Percentiles rank a stretch among this genome's conserved stretches.
Conservation (phyloP, 2,113 vertebrate species). For the Sprattus sprattus region DNA sequence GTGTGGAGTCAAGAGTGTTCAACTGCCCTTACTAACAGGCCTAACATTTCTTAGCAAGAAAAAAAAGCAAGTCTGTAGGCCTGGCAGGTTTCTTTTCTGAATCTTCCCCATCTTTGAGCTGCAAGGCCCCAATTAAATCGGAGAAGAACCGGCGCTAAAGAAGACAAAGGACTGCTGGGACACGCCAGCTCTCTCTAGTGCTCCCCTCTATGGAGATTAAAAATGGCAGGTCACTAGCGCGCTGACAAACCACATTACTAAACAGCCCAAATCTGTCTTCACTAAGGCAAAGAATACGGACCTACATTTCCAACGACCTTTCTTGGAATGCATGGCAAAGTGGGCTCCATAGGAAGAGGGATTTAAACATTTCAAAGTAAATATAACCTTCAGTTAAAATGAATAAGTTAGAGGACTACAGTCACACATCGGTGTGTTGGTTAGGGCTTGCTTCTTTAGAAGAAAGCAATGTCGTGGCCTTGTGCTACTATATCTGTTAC, state of each 20-base stretch:
- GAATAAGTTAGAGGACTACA: background rate
- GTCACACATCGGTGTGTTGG: background rate
- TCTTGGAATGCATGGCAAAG: background rate
- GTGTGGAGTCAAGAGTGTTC: no score
- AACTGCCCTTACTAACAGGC: background rate
- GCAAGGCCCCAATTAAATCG: background rate
- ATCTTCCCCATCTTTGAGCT: background rate
- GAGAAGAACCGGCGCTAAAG: background rate
- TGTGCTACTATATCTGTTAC: background rate
- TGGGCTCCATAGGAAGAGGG: background rate
- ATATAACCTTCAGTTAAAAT: background rate
- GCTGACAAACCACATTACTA: conserved; percentile 13
- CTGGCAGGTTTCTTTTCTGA: background rate
- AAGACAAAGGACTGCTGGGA: conserved; percentile 11
- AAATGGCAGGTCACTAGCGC: background rate
- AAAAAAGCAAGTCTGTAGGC: background rate
- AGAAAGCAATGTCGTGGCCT: background rate
- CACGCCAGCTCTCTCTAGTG: background rate
- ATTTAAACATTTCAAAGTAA: background rate
- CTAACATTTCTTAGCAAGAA: background rate
- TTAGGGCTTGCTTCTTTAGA: background rate
- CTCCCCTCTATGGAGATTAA: background rate
- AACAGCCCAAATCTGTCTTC: conserved; percentile 11
- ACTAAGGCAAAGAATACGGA: background rate
- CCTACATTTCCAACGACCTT: background rate